phyloP scores from a whole-genome alignment of 2,888 invertebrate species.

The Nineta flava region DNA sequence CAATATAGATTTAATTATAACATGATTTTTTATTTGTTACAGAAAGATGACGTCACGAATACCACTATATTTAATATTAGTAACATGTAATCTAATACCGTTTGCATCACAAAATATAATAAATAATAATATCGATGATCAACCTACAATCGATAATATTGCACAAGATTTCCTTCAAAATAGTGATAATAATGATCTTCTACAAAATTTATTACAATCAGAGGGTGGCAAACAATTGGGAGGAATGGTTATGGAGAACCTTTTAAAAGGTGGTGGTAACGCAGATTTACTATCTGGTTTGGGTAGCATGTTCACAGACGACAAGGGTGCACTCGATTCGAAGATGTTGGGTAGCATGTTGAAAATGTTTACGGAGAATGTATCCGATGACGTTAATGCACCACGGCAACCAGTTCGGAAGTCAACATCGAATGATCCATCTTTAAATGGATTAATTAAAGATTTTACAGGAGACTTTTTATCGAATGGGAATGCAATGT shows the following conservation, averaged over 20 bases:
- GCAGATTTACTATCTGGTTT: not conserved
- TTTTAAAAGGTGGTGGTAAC: not conserved
- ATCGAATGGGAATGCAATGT: not conserved
- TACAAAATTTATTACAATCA: not conserved
- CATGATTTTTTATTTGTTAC: too few relatives aligned
- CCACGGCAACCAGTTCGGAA: constrained; percentile 10
- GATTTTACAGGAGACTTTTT: constrained; percentile 3
- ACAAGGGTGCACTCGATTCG: constrained; percentile 34
- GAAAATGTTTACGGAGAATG: constrained; percentile 32
- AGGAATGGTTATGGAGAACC: not conserved
- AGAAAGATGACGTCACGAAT: too few relatives aligned
- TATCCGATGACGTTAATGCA: constrained; percentile 4
- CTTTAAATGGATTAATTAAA: constrained; percentile 10
- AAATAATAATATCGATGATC: not conserved
- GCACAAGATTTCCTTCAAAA: not conserved
- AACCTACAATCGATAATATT: not conserved
- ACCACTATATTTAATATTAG: too few relatives aligned
- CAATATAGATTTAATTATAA: too few relatives aligned
- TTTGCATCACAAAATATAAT: not conserved
- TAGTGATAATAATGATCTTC: not conserved
- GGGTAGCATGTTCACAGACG: constrained; percentile 8
- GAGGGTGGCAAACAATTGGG: constrained; percentile 1
- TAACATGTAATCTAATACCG: too few relatives aligned
- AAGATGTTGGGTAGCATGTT: constrained; percentile 39
- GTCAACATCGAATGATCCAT: constrained; percentile 12